Conservation (phyloP, 1,140 invertebrate genomes). For the Drosophila obscura region DNA sequence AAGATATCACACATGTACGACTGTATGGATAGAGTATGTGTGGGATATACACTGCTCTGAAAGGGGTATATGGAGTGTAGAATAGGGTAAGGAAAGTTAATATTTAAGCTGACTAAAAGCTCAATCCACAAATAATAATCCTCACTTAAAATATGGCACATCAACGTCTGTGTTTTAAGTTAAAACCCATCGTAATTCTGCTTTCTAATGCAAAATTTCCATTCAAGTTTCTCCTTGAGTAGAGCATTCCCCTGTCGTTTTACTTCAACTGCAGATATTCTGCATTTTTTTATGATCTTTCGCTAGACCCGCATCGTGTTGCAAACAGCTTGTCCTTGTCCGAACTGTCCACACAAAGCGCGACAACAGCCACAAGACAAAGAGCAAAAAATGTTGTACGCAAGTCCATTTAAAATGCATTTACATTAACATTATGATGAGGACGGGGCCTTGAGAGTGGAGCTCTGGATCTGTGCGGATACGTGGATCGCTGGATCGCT, state of each 20-base stretch:
- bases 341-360: constrained; percentile 80
- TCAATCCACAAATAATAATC: too few species aligned
- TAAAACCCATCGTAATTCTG: too few species aligned
- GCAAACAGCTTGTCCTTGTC: constrained; percentile 76
- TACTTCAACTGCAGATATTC: background rate
- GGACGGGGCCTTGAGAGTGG: constrained; percentile 52
- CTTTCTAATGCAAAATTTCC: too few species aligned
- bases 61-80: background rate
- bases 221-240: too few species aligned
- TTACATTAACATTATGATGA: constrained; percentile 84
- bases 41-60: constrained; percentile 3
- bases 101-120: background rate
- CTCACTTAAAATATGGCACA: too few species aligned
- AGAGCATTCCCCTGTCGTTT: constrained; percentile 19
- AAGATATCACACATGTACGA: constrained; percentile 46
- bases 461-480: constrained; percentile 11
- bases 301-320: constrained; percentile 74
- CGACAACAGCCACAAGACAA: constrained; percentile 61
- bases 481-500: background rate
- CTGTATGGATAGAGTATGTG: constrained; percentile 22
- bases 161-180: background rate
- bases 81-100: background rate
- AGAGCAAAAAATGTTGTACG: constrained; percentile 79
- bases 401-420: constrained; percentile 83
- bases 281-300: constrained; percentile 64